Base-by-base conservation (phyloP, 2,888 invertebrate species). In the Thecophora atra region DNA sequence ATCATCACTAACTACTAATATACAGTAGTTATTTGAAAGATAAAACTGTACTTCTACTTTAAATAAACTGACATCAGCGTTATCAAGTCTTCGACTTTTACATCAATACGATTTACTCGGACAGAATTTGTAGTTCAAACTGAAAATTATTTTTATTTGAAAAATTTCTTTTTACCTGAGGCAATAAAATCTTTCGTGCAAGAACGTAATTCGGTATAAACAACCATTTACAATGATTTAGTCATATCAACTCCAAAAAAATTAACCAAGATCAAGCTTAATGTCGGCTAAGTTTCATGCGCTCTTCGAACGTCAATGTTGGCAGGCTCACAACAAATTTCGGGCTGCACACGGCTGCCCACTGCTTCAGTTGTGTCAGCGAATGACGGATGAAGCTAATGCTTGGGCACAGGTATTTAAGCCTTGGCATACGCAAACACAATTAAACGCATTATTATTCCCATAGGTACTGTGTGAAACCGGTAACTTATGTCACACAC, bases 401-500 rank as follows among this genome's bases (percentile, higher is more conserved):
- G 24, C 44, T 5, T 64, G 64, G 64, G 21, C 64, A 24, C 3
- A 44, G 24, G 64, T 26, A 4, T 7, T 26, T 58, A 26, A 6
- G 11, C 54, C 3, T 54, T 26, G 4, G 26, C 21, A 24, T 13
- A 2, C 58, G 21, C 24, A 21, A 8, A 24, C 58, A 8, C 19
- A 54, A 54, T 58, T 58, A 4, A 24, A 37, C 6, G 15, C 0
- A 15, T n/a, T 58, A 58, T 54, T 8, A 24, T 58, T 28, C 58
- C 58, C 3, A 28, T 11, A 58, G 58, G 58, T 28, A 67, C 52
- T 67, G 17, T 15, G n/a, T n/a, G 21, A 24, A 11, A 15, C 52
- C 3, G 21, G 5, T 8, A 62, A 52, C 19, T 87, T 93, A 76
- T 90, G 92, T 76, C 94, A 94, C 80, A 89, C 94, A 73, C 90